Evolutionary conservation across 1,140 invertebrate species (phyloP).

Genomic region (Brachionus plicatilis): DNA sequence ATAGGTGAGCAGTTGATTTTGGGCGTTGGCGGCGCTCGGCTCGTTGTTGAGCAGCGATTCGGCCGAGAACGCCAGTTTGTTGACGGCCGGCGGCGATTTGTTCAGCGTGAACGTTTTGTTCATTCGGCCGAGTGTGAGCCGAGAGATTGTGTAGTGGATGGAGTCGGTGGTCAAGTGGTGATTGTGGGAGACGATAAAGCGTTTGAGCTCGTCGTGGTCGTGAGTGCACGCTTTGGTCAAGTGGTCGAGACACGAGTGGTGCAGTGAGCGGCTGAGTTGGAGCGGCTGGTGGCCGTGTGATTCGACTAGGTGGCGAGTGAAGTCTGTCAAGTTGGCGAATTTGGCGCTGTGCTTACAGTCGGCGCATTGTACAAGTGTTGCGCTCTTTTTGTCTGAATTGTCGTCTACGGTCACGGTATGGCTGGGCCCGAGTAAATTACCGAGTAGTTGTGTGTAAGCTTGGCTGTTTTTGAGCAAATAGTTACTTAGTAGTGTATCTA

Average conservation of each 20-base stretch:
- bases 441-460: neutral
- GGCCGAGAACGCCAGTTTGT: constrained; percentile 47
- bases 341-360: neutral
- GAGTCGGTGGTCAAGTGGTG: too few species aligned
- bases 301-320: neutral
- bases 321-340: neutral
- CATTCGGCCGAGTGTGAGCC: neutral
- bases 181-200: neutral
- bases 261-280: neutral
- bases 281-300: neutral
- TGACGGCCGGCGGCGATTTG: neutral
- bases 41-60: constrained; percentile 44
- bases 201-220: neutral
- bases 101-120: constrained; percentile 3
- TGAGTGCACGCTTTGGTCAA: neutral
- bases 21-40: constrained; percentile 23
- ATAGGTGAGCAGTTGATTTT: constrained; percentile 44
- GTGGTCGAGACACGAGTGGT: neutral
- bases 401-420: neutral
- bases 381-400: neutral
- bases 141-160: too few species aligned
- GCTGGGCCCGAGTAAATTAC: neutral
- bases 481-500: neutral
- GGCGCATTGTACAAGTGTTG: neutral
- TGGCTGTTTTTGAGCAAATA: neutral